A percentile compares a stretch with the other conserved stretches of the same genome.
Conservation (phyloP, 2,113 vertebrate genomes). For the Opisthocomus hoazin region DNA sequence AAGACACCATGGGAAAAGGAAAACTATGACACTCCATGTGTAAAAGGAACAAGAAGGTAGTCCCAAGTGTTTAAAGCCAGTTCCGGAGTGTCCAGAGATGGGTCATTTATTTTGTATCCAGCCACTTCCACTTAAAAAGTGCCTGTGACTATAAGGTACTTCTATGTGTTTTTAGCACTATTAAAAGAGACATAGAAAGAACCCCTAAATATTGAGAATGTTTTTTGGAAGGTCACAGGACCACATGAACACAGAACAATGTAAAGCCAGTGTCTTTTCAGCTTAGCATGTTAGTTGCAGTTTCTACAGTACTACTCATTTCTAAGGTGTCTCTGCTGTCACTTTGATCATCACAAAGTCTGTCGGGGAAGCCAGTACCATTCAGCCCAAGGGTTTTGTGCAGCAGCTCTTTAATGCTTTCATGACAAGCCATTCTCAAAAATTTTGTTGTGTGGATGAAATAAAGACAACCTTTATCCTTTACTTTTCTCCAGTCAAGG, state of each 20-base stretch:
- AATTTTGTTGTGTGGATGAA: neutral
- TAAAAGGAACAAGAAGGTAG: neutral
- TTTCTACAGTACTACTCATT: neutral
- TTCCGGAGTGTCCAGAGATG: neutral
- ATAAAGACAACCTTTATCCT: conserved; percentile 11
- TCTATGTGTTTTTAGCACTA: neutral
- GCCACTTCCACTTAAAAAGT: neutral
- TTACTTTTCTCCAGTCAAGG: neutral
- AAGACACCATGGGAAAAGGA: neutral
- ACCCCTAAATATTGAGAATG: accelerated
- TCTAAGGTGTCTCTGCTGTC: neutral
- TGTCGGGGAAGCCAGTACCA: neutral
- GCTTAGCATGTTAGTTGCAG: neutral
- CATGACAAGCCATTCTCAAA: neutral
- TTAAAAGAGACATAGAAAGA: neutral
- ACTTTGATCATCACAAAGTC: neutral
- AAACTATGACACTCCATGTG: neutral
- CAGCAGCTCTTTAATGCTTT: neutral
- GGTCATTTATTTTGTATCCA: neutral
- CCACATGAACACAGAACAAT: neutral
- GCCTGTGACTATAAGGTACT: neutral
- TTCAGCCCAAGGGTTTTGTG: neutral
- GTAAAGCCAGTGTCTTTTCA: neutral
- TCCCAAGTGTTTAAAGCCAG: neutral
- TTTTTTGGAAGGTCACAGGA: neutral